These are phyloP conservation scores for Digitonthophagus gazella DNA, from an alignment of 2,888 invertebrate genomes.

Conservation along the genomic window DNA sequence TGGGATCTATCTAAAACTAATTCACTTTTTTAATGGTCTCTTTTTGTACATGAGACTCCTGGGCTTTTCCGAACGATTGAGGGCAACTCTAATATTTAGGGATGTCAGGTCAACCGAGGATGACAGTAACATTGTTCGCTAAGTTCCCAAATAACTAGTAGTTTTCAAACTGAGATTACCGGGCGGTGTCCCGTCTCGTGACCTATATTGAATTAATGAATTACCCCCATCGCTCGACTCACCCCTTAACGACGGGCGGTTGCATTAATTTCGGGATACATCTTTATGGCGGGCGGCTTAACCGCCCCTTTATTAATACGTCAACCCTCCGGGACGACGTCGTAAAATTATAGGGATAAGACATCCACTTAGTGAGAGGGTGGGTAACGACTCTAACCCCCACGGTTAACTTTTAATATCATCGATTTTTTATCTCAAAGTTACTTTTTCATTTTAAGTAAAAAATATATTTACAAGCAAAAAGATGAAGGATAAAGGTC, in stretches of 20 bases:
- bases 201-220: not conserved
- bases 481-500: not conserved
- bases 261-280: not conserved
- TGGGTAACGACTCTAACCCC: not conserved
- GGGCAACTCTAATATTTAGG: no score
- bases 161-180: not conserved
- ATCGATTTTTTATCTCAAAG: not conserved
- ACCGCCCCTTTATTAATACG: not conserved
- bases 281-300: not conserved
- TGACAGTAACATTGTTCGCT: not conserved
- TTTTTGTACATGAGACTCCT: not conserved
- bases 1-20: not conserved
- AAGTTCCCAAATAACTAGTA: not conserved
- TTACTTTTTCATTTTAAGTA: not conserved
- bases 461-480: not conserved
- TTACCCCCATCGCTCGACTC: not conserved
- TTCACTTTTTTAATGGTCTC: not conserved
- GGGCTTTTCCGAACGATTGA: no score
- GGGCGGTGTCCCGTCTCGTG: no score
- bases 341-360: not conserved
- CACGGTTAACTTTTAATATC: not conserved
- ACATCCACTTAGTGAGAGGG: not conserved
- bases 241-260: not conserved
- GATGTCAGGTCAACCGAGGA: not conserved
- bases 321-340: not conserved